phyloP scores from a whole-genome alignment of 2,888 invertebrate species.

The Uropetala carovei region DNA sequence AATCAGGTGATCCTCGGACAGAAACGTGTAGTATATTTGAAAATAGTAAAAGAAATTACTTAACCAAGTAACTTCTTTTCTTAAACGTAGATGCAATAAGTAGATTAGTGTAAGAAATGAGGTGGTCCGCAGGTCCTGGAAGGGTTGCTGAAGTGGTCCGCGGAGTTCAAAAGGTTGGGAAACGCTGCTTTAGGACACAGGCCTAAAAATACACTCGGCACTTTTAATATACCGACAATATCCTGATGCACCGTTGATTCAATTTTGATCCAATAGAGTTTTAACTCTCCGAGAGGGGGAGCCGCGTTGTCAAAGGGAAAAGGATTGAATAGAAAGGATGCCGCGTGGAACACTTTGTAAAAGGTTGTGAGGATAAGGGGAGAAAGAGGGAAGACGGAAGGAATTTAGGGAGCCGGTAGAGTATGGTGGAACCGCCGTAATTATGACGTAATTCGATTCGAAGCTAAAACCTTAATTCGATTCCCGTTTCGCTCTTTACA shows the following conservation, averaged over 20 bases:
- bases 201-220: background rate
- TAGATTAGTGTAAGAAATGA: too few species aligned
- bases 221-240: background rate
- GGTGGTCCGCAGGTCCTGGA: too few species aligned
- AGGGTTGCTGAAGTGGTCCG: too few species aligned
- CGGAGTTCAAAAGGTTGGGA: too few species aligned
- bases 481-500: background rate
- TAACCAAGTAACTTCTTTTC: too few species aligned
- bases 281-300: background rate
- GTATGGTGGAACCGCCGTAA: background rate
- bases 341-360: conserved; percentile 3
- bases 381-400: background rate
- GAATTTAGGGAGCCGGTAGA: background rate
- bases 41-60: too few species aligned
- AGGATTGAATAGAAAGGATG: background rate
- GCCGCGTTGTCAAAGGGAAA: conserved; percentile 15
- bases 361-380: background rate
- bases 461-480: background rate
- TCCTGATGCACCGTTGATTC: conserved; percentile 19
- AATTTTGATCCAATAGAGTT: conserved; percentile 6
- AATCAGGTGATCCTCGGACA: too few species aligned
- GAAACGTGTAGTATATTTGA: too few species aligned
- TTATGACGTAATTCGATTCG: background rate
- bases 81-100: too few species aligned
- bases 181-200: too few species aligned